Evolutionary conservation across 37 sponge, comb jelly and placozoan genomes (phyloP), one percentile per base, ranked within the genome.

Genomic region (Halisarca cf. caerulea): DNA sequence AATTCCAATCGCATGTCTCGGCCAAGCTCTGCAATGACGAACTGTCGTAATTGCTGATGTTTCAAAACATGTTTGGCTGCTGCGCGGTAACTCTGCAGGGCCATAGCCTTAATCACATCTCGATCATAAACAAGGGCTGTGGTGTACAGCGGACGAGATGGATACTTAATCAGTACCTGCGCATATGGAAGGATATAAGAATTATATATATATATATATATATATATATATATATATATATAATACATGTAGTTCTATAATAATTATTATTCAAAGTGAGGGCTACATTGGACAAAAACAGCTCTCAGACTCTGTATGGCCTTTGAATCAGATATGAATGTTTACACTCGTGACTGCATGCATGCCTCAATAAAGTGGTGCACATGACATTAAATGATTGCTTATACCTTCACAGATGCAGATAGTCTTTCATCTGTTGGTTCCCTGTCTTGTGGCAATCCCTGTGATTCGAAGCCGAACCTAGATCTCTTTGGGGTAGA

Each of bases 401-500:
- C 7, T 7, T 71, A 20, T 71, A 71, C 73, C 41, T 71, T 71
- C 18, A 71, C 73, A 37, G 38, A 39, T 32, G 73, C 39, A 71
- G 73, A 20, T 34, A 7, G 6, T 6, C n/a, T 23, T 20, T 15
- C 6, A 15, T 8, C 6, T 55, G 6, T 62, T 62, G 73, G 4
- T 8, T 9, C 73, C 8, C 39, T 66, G 28, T 14, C 8, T 66
- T 66, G 68, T 66, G 27, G 27, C 68, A 66, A 25, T 14, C 27
- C 28, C 27, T 9, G 8, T 66, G 68, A n/a, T 27, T 25, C 27
- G 27, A 66, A n/a, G 8, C 68, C 23, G n/a, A n/a, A n/a, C n/a
- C n/a, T n/a, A n/a, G n/a, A n/a, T n/a, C n/a, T n/a, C 73, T 71
- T 71, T 34, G 73, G 73, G 41, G 73, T 71, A 9, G 73, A 37